A percentile compares a stretch with the other conserved stretches of the same genome.
These are phyloP conservation scores for Temnothorax rugatulus DNA, from an alignment of 2,888 invertebrate species.

Conservation along the genomic window DNA sequence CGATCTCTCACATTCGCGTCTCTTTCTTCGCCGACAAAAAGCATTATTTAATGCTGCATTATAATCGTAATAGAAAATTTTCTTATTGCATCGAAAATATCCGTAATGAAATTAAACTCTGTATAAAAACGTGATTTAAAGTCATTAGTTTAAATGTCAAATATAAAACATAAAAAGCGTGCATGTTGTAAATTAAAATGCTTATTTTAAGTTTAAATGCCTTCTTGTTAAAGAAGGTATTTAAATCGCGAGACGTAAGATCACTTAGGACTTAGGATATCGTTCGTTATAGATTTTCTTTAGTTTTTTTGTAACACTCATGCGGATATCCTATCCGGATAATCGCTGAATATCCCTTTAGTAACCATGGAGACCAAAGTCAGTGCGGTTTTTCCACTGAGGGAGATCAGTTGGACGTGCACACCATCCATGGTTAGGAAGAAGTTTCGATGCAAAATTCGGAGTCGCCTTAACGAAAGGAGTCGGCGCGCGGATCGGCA, in stretches of 20 bases:
- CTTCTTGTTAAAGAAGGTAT: background rate
- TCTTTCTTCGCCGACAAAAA: background rate
- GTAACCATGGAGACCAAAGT: background rate
- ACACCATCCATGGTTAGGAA: too few species aligned
- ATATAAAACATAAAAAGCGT: background rate
- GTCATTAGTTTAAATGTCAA: background rate
- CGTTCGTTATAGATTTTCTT: background rate
- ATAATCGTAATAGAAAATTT: background rate
- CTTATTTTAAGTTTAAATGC: background rate
- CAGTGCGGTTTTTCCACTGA: background rate
- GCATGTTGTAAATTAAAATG: background rate
- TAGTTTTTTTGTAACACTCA: background rate
- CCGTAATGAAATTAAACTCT: background rate
- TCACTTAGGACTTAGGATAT: background rate
- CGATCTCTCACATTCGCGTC: background rate
- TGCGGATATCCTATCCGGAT: background rate
- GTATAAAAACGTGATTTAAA: background rate
- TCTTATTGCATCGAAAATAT: background rate
- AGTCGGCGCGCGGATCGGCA: conserved; percentile 51
- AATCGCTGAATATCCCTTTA: background rate
- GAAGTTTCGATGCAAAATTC: conserved; percentile 19
- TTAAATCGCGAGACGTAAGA: background rate
- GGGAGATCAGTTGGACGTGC: conserved; percentile 18
- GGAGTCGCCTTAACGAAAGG: conserved; percentile 43
- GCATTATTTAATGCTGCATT: background rate